phyloP scores from a whole-genome alignment of 1,140 invertebrate species.

The Halotydeus destructor region DNA sequence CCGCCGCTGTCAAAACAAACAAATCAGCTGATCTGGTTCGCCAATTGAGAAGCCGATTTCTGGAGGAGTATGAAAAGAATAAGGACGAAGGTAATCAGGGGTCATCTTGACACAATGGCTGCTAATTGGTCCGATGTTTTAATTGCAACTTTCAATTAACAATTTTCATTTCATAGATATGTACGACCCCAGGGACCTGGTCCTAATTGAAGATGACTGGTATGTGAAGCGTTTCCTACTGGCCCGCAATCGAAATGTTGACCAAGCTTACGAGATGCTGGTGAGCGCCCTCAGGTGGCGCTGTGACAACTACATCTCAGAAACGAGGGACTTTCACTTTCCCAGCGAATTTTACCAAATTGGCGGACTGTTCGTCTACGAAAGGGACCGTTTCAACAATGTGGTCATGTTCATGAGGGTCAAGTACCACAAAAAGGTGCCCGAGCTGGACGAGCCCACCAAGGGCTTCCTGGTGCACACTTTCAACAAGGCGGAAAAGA shows the following conservation, averaged over 20 bases:
- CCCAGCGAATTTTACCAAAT: constrained; percentile 13
- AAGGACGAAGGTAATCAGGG: background rate
- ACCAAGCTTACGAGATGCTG: constrained; percentile 7
- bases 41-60: constrained; percentile 3
- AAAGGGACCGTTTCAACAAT: too few relatives aligned
- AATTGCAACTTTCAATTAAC: background rate
- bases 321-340: constrained; percentile 4
- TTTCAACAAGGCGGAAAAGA: constrained; percentile 11
- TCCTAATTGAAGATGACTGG: constrained; percentile 8
- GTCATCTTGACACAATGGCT: background rate
- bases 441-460: constrained; percentile 5
- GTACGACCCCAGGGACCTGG: background rate
- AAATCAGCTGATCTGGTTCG: constrained; percentile 4
- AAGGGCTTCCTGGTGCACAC: constrained; percentile 9
- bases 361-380: constrained; percentile 13
- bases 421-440: constrained; percentile 10
- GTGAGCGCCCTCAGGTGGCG: constrained; percentile 6
- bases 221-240: constrained; percentile 12
- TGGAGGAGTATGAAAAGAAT: constrained; percentile 2
- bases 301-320: background rate
- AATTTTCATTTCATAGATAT: background rate
- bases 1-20: too few relatives aligned
- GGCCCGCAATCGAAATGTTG: constrained; percentile 1
- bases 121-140: background rate
- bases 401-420: constrained; percentile 10